Percentiles rank a stretch among this genome's conserved stretches.
These are phyloP conservation scores for Acrobeloides nanus DNA, from an alignment of 2,888 invertebrate species.

Conservation along the genomic window DNA sequence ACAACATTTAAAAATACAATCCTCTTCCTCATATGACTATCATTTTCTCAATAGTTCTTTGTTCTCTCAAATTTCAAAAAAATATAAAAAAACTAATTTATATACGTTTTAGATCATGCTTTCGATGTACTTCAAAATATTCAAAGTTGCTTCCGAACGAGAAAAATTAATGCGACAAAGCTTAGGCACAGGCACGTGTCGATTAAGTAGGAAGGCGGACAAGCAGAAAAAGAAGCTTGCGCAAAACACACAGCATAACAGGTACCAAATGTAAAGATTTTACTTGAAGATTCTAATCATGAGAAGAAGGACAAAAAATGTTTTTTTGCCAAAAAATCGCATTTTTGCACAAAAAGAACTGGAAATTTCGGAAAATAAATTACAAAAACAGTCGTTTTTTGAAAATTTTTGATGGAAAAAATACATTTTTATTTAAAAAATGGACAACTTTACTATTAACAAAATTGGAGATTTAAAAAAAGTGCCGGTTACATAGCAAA, in stretches of 20 bases:
- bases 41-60: too few relatives aligned
- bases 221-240: conserved; percentile 20
- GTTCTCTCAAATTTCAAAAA: not conserved
- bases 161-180: conserved; percentile 50
- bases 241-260: conserved; percentile 10
- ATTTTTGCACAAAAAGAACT: not conserved
- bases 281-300: not conserved
- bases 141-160: conserved; percentile 51
- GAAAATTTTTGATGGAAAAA: too few relatives aligned
- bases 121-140: conserved; percentile 55
- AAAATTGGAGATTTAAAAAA: not conserved
- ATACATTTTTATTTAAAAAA: conserved; percentile 1
- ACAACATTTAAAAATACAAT: too few relatives aligned
- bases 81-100: not conserved
- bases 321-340: not conserved
- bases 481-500: too few relatives aligned
- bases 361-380: too few relatives aligned
- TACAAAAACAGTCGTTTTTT: too few relatives aligned
- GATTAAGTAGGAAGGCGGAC: conserved; percentile 44
- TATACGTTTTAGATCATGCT: conserved; percentile 55
- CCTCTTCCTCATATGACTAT: too few relatives aligned
- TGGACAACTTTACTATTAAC: too few relatives aligned
- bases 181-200: conserved; percentile 51
- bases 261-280: too few relatives aligned
- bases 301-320: not conserved